Base-by-base conservation (phyloP, 2,113 vertebrate species). In the Tauraco erythrolophus region DNA sequence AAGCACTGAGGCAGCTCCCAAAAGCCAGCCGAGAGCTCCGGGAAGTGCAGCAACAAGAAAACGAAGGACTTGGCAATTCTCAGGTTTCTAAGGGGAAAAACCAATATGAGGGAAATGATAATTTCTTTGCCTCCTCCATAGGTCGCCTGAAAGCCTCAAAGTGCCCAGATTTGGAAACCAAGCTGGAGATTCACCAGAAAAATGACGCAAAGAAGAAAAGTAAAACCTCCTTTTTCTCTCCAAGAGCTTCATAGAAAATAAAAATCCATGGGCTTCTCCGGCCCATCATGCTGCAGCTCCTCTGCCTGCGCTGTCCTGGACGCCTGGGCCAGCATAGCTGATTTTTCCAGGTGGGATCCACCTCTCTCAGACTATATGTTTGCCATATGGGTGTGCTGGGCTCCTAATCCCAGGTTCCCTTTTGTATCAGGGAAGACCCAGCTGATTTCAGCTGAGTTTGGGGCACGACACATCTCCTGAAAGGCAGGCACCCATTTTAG, bases 231-330 rank as follows among this genome's bases (percentile, higher is more conserved):
- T 60, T 69, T 54, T 83, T 22, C 31, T 46, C 54, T 43, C 21
- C 2, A 2, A 53, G 31, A 51, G 22, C 16, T 58, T 77, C 21
- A 48, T 1, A 71, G 37, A 22, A 64, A 62, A n/a, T 7, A 19
- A 16, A 84, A 87, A 3, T 3, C 77, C 39, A 0, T 7, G 74
- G 57, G 9, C 11, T 66, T 19, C 54, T 14, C 48, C 35, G 72
- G 30, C 14, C 62, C 41, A 23, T 51, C 12, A n/a, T 45, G 39
- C 31, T 0, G 0, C 27, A 41, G 6, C 64, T 53, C 7, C n/a
- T 68, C 30, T 58, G 53, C 58, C 71, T 70, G 45, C 33, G 13
- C 31, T 33, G 22, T 15, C 51, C 66, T 71, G 48, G 16, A 16
- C 24, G 22, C 46, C 28, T 11, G 46, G 56, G 58, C 22, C 84